phyloP scores from a whole-genome alignment of 2,797 vertebrate species.

The Crocodylus rhombifer region DNA sequence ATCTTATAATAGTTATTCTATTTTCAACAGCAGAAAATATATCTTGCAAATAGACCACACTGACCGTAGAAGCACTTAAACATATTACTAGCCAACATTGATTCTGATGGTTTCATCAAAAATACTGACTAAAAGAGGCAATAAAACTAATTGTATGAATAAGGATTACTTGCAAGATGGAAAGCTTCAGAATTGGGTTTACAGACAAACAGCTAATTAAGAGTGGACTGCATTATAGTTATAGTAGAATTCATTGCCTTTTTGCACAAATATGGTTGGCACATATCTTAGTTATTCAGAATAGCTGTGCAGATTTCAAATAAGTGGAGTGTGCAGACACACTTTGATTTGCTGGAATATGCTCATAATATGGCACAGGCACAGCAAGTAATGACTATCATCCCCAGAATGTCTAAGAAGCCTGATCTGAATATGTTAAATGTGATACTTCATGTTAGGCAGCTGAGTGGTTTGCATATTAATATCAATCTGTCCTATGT shows the following conservation, averaged over 20 bases:
- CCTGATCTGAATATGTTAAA: rapidly evolving
- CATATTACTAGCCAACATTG: background rate
- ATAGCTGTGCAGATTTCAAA: background rate
- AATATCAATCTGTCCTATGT: background rate
- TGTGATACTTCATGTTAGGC: background rate
- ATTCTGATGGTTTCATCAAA: rapidly evolving
- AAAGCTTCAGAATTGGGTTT: background rate
- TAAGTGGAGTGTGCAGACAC: background rate
- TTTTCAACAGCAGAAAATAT: background rate
- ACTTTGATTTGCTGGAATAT: background rate
- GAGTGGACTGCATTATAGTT: background rate
- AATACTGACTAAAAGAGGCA: background rate
- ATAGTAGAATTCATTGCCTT: background rate
- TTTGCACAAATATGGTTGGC: background rate
- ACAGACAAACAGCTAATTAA: background rate
- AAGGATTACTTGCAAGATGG: background rate
- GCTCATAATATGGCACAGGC: background rate
- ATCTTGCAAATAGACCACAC: background rate
- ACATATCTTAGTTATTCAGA: background rate
- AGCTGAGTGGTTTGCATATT: background rate
- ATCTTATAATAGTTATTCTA: background rate
- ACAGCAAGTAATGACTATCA: background rate
- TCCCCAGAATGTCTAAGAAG: background rate
- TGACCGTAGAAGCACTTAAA: background rate
- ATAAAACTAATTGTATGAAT: background rate